Percentiles rank a stretch among this genome's conserved stretches.
phyloP scores from a whole-genome alignment of 2,113 vertebrate genomes.

The Oreochromis tanganicae region DNA sequence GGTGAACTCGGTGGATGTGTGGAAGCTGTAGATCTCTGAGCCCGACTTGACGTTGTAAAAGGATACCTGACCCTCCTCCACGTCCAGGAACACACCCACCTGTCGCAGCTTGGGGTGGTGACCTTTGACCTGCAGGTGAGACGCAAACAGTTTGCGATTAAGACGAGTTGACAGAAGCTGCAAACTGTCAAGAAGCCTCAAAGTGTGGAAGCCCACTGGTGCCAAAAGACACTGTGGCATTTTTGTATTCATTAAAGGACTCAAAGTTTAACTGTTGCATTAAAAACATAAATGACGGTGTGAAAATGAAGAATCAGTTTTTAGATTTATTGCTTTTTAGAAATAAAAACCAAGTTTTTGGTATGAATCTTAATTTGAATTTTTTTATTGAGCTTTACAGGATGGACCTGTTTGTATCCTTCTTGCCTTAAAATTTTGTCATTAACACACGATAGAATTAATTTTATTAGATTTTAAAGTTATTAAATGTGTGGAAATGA shows the following conservation, averaged over 20 bases:
- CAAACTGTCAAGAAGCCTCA: neutral
- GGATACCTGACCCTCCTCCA: constrained; percentile 67
- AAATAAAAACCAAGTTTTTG: neutral
- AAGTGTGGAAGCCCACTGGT: neutral
- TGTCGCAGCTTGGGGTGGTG: constrained; percentile 44
- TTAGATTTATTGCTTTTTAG: neutral
- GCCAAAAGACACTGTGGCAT: accelerated
- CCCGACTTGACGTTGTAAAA: constrained; percentile 70
- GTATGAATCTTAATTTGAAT: neutral
- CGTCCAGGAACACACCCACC: constrained; percentile 70
- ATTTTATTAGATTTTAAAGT: neutral
- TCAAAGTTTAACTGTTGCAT: neutral
- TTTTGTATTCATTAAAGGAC: neutral
- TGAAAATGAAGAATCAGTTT: neutral
- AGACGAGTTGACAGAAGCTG: neutral
- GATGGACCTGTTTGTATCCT: neutral
- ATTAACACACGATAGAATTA: neutral
- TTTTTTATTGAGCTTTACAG: neutral
- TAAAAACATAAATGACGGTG: neutral
- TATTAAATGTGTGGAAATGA: neutral
- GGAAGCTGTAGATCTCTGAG: constrained; percentile 64
- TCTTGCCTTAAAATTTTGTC: neutral
- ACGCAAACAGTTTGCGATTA: neutral
- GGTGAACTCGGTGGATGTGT: neutral
- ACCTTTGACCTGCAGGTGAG: constrained; percentile 50